These are phyloP conservation scores for Bos indicus DNA, from an alignment of 2,113 vertebrate species.

Conservation along the genomic window DNA sequence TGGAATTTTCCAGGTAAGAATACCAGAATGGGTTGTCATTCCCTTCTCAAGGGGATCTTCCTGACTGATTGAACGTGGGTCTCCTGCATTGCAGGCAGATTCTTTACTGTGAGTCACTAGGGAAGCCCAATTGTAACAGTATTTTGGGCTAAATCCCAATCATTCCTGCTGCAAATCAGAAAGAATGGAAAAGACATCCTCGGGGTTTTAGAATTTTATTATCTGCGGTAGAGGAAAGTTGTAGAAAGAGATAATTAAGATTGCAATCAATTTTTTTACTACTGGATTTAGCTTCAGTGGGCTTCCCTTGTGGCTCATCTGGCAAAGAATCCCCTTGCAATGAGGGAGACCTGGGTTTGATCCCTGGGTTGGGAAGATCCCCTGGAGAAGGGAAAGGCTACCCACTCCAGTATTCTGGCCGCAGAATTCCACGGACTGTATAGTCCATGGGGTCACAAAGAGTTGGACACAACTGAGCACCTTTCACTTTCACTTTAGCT, in stretches of 20 bases:
- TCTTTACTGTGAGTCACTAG: background rate
- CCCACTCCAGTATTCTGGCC: background rate
- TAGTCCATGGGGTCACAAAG: background rate
- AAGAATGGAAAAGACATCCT: background rate
- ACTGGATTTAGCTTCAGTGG: background rate
- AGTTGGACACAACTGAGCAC: background rate
- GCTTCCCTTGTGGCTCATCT: background rate
- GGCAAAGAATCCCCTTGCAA: background rate
- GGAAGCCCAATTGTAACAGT: background rate
- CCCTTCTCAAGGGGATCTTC: background rate
- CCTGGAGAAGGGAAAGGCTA: background rate
- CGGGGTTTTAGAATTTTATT: background rate
- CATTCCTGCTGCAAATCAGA: background rate
- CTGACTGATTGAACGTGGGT: background rate
- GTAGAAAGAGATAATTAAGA: background rate
- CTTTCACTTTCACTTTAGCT: background rate
- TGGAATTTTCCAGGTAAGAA: background rate
- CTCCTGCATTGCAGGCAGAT: background rate
- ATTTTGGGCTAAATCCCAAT: slow-evolving; percentile 19
- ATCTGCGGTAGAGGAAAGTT: background rate
- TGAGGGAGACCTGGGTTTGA: background rate
- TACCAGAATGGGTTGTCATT: background rate
- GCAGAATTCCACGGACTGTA: background rate
- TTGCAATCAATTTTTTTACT: background rate
- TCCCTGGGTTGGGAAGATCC: background rate